Evolutionary conservation across 2,113 vertebrate species (phyloP).

Genomic region (Heloderma charlesbogerti): DNA sequence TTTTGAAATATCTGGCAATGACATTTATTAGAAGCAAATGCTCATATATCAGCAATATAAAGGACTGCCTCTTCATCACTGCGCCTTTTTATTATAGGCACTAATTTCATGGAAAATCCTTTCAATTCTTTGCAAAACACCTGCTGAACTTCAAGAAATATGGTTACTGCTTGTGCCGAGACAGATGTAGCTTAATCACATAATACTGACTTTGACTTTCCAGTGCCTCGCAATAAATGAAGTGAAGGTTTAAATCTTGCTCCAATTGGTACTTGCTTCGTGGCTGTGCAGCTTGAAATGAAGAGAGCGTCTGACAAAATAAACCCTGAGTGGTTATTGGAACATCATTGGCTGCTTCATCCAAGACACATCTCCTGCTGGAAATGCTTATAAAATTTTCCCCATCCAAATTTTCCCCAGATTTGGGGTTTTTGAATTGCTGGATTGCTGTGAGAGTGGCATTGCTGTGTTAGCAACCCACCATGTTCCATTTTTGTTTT

Average conservation of each 20-base stretch:
- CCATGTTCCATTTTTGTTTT: background rate
- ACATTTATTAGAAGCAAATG: constrained; percentile 84
- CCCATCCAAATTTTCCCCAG: background rate
- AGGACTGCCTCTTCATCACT: constrained; percentile 79
- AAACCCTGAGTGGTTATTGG: constrained; percentile 48
- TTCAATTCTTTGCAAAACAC: constrained; percentile 80
- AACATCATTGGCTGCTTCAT: background rate
- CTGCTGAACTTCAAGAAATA: constrained; percentile 86
- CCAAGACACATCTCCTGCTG: background rate
- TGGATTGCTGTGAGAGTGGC: too few relatives aligned
- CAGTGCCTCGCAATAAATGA: constrained; percentile 77
- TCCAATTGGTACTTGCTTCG: constrained; percentile 66
- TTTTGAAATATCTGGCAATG: constrained; percentile 84
- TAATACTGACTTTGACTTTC: constrained; percentile 81
- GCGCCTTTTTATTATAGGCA: constrained; percentile 78
- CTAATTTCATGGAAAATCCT: constrained; percentile 82
- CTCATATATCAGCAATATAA: constrained; percentile 83
- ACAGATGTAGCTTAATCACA: constrained; percentile 85
- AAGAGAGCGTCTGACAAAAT: constrained; percentile 44
- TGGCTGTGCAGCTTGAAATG: constrained; percentile 53
- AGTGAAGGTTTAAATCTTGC: constrained; percentile 75
- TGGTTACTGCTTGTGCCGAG: constrained; percentile 75
- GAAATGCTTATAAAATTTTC: background rate
- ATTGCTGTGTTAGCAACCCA: background rate
- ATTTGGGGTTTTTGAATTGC: background rate